phyloP scores from a whole-genome alignment of 2,113 vertebrate genomes.

The Sorex araneus region DNA sequence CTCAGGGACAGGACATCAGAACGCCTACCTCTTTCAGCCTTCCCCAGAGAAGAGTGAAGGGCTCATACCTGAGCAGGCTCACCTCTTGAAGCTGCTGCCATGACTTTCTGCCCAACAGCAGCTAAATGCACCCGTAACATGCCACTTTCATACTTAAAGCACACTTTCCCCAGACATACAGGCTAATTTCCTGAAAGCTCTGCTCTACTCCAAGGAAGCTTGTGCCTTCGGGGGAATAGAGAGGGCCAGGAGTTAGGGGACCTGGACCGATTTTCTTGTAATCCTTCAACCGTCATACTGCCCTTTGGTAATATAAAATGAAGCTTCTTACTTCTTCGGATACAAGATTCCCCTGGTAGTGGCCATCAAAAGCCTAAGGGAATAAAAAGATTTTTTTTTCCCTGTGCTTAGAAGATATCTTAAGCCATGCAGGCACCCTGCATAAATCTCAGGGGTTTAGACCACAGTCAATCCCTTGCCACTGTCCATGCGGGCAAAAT shows the following conservation, averaged over 20 bases:
- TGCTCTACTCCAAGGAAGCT: background rate
- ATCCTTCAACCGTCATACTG: background rate
- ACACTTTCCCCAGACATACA: background rate
- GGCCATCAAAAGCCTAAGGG: background rate
- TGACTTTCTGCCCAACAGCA: background rate
- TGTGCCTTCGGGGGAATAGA: background rate
- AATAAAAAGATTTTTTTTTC: background rate
- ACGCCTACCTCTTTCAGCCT: background rate
- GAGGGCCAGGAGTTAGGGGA: accelerated
- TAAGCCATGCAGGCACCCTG: background rate
- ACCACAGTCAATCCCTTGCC: constrained; percentile 71
- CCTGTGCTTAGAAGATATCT: constrained; percentile 16
- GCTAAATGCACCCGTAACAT: background rate
- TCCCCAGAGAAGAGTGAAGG: background rate
- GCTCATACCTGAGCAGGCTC: accelerated
- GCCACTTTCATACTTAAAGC: background rate
- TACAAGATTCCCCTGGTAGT: background rate
- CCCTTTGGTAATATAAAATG: background rate
- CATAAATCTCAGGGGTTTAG: constrained; percentile 61
- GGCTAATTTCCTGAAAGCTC: constrained; percentile 4
- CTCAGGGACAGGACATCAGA: no score
- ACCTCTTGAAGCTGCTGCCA: background rate
- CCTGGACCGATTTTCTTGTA: background rate
- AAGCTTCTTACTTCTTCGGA: background rate
- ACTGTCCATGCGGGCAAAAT: constrained; percentile 80